Conservation (phyloP, 2,888 invertebrate species). For the Piscicola geometra region DNA sequence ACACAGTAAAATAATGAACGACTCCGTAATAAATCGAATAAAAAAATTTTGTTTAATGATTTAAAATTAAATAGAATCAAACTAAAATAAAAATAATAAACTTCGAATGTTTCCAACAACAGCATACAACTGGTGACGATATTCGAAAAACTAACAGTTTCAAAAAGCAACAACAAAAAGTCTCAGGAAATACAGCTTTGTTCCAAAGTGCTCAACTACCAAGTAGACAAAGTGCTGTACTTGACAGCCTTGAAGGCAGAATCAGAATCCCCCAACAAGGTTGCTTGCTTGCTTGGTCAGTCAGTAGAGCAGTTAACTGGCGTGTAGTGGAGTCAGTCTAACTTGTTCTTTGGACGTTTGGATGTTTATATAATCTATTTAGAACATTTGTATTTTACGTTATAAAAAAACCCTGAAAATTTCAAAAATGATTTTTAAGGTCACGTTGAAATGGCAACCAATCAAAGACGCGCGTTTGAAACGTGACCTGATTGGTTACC, state of each 20-base stretch:
- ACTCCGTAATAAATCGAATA: no score
- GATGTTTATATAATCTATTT: not conserved
- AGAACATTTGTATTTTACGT: not conserved
- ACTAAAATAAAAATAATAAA: not conserved
- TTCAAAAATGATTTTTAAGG: constrained; percentile 6
- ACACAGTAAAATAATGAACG: no score
- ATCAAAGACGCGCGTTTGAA: constrained; percentile 30
- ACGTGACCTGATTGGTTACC: constrained; percentile 51
- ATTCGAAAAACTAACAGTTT: not conserved
- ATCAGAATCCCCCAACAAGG: not conserved
- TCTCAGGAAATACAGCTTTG: constrained; percentile 53
- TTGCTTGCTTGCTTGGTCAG: no score
- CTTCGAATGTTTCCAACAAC: constrained; percentile 15
- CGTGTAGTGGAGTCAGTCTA: not conserved
- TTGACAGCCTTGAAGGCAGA: not conserved
- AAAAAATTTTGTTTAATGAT: no score
- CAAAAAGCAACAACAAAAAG: constrained; percentile 34
- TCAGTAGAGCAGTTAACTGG: no score
- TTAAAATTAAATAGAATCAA: not conserved
- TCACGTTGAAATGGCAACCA: constrained; percentile 7
- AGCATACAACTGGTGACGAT: constrained; percentile 53
- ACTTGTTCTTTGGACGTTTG: not conserved
- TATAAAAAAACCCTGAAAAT: not conserved
- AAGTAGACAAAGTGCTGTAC: not conserved
- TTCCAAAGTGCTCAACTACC: constrained; percentile 51